Conservation (phyloP, 2,113 vertebrate genomes). For the Phocoena sinus region DNA sequence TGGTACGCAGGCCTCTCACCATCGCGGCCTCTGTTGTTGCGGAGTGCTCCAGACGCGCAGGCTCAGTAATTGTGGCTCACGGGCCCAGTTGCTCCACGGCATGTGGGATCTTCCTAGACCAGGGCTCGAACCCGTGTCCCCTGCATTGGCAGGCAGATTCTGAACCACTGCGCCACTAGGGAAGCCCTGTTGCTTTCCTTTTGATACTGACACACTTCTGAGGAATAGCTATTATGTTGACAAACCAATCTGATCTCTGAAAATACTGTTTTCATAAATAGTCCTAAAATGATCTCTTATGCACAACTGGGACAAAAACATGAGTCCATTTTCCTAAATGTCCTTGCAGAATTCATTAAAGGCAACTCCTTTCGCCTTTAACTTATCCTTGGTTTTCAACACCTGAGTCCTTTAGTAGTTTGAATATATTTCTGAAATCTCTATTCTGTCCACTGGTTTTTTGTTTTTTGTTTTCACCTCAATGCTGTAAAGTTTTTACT, state of each 20-base stretch:
- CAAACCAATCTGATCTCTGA: not conserved
- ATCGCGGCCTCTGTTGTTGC: no score
- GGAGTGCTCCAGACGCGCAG: no score
- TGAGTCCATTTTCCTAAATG: not conserved
- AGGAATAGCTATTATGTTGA: not conserved
- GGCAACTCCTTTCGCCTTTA: not conserved
- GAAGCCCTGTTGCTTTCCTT: not conserved
- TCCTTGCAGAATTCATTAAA: not conserved
- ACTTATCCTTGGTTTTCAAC: not conserved
- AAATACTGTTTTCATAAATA: not conserved
- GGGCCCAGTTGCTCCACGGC: no score
- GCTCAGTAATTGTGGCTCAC: no score
- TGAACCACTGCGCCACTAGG: no score
- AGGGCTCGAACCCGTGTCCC: no score
- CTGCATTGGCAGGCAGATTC: no score
- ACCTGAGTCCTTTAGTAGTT: not conserved
- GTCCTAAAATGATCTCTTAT: not conserved
- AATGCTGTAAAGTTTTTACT: not conserved
- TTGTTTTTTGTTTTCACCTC: not conserved
- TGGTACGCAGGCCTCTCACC: no score
- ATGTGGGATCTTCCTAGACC: no score
- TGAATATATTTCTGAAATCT: not conserved
- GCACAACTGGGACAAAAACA: not conserved
- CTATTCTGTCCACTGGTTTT: not conserved
- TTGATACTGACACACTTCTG: not conserved